phyloP scores from a whole-genome alignment of 2,888 invertebrate species.

The Pollenia labialis region DNA sequence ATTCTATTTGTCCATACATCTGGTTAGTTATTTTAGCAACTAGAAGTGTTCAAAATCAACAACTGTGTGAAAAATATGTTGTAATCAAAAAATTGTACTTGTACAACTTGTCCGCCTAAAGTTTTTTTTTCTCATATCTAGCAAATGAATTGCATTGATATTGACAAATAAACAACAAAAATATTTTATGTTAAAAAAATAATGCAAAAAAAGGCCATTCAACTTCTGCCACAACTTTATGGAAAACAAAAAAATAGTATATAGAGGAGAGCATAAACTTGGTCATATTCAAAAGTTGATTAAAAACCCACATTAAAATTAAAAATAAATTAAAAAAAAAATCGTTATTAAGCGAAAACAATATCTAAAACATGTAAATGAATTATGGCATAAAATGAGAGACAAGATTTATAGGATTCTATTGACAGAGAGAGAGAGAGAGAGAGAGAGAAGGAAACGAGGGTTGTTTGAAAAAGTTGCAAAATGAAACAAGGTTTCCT shows the following conservation, averaged over 20 bases:
- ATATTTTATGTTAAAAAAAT: conserved; percentile 24
- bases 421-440: background rate
- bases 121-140: conserved; percentile 18
- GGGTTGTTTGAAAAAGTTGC: background rate
- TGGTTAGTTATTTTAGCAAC: background rate
- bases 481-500: no score
- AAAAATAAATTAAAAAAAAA: conserved; percentile 27
- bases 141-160: conserved; percentile 52
- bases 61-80: conserved; percentile 63
- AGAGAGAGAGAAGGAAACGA: background rate
- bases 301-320: conserved; percentile 64
- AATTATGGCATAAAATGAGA: conserved; percentile 32
- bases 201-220: conserved; percentile 47
- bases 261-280: conserved; percentile 42
- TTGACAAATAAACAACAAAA: conserved; percentile 55
- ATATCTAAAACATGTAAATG: conserved; percentile 45
- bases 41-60: conserved; percentile 48
- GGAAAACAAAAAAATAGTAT: background rate
- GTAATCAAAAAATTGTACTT: conserved; percentile 58
- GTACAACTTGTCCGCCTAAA: conserved; percentile 72
- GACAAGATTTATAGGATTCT: conserved; percentile 59
- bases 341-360: conserved; percentile 40
- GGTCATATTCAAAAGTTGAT: conserved; percentile 60
- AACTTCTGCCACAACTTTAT: conserved; percentile 35
- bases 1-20: background rate